Evolutionary conservation across 2,797 vertebrate species (phyloP).

Genomic region (Tamandua tetradactyla): DNA sequence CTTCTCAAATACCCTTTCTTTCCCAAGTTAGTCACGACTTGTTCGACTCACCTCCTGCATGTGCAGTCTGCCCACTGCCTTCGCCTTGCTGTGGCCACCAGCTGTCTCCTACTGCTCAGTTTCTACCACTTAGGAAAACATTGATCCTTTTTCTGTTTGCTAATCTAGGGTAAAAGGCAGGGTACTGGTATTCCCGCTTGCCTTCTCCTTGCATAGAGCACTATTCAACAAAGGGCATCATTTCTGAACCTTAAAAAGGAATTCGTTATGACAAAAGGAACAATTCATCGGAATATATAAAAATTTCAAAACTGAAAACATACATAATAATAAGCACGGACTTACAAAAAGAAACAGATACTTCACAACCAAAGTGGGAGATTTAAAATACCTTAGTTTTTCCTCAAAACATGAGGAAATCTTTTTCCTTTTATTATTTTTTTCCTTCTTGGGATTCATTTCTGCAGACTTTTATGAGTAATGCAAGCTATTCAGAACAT

Average conservation of each 20-base stretch:
- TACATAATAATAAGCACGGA: neutral
- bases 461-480: neutral
- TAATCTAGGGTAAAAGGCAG: neutral
- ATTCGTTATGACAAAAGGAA: neutral
- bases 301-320: neutral
- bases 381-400: neutral
- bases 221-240: neutral
- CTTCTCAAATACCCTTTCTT: neutral
- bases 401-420: neutral
- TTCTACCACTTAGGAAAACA: neutral
- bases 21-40: neutral
- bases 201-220: neutral
- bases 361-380: constrained; percentile 4
- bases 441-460: neutral
- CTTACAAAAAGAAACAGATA: neutral
- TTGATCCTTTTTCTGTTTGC: neutral
- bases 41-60: neutral
- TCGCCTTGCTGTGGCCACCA: neutral
- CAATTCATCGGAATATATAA: neutral
- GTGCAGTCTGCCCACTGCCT: neutral
- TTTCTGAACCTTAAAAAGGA: neutral
- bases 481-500: neutral
- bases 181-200: neutral
- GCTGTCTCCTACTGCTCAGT: neutral
- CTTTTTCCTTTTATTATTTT: neutral